Percentiles rank a stretch among this genome's conserved stretches.
These are phyloP conservation scores for Oenanthe melanoleuca DNA, from an alignment of 2,113 vertebrate genomes.

Conservation along the genomic window DNA sequence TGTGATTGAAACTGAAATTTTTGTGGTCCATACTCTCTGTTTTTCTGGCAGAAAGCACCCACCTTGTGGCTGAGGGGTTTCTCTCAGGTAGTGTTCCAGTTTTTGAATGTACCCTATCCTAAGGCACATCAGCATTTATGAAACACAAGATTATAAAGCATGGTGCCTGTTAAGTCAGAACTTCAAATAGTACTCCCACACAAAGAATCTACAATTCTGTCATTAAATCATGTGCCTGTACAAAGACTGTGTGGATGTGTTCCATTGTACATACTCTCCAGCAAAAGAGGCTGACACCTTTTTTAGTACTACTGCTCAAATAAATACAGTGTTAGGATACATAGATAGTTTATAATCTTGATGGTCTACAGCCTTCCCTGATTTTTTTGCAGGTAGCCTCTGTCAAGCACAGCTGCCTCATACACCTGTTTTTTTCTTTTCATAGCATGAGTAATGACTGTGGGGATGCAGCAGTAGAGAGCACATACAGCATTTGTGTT, in stretches of 20 bases:
- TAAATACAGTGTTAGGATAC: background rate
- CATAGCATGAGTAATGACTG: background rate
- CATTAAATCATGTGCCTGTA: background rate
- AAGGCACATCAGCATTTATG: background rate
- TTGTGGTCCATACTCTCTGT: background rate
- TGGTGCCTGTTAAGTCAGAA: accelerated
- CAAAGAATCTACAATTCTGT: background rate
- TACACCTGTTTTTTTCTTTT: background rate
- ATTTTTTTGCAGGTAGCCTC: background rate
- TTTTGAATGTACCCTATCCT: background rate
- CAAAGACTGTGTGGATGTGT: background rate
- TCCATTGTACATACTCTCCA: background rate
- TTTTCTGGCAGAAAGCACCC: background rate
- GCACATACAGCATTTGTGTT: background rate
- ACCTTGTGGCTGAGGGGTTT: background rate
- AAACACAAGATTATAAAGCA: background rate
- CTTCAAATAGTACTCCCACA: background rate
- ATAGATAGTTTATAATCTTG: background rate
- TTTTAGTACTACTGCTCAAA: background rate
- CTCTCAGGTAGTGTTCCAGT: background rate
- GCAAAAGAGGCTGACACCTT: background rate
- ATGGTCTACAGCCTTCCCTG: background rate
- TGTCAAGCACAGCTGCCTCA: background rate
- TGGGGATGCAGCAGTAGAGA: background rate
- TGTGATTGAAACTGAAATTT: background rate